Percentiles rank a stretch among this genome's conserved stretches.
Evolutionary conservation across 2,797 vertebrate genomes (phyloP).

Genomic region (Sylvia borin): DNA sequence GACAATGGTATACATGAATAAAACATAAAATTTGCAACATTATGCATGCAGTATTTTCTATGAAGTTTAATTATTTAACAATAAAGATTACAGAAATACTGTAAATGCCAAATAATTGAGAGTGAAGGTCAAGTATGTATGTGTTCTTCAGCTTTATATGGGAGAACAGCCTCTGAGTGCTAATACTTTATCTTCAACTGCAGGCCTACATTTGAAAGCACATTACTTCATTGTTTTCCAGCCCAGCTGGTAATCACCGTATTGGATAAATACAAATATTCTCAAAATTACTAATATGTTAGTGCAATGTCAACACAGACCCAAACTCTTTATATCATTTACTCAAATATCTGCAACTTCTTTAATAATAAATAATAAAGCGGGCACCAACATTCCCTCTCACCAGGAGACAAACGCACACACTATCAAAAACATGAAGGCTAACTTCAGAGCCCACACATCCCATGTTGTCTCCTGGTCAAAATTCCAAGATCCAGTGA

Average conservation of each 20-base stretch:
- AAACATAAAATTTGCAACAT: background rate
- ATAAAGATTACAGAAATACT: background rate
- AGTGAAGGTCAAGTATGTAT: background rate
- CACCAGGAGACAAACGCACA: accelerated
- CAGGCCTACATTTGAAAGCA: background rate
- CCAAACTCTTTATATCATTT: background rate
- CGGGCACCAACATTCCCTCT: background rate
- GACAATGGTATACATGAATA: background rate
- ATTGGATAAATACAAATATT: background rate
- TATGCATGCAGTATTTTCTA: background rate
- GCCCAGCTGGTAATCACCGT: background rate
- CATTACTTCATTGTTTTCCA: background rate
- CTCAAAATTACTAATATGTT: background rate
- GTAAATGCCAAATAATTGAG: background rate
- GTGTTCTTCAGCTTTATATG: background rate
- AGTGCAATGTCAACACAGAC: background rate
- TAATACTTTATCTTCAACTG: background rate
- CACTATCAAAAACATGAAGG: background rate
- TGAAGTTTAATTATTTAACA: background rate
- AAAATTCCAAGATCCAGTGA: background rate
- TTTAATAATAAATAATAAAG: background rate
- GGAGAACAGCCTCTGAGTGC: background rate
- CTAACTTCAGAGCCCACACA: background rate
- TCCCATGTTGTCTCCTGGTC: background rate
- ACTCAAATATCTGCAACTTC: background rate